A percentile compares a stretch with the other conserved stretches of the same genome.
Evolutionary conservation across 2,113 vertebrate species (phyloP).

Genomic region (Amphiprion percula): DNA sequence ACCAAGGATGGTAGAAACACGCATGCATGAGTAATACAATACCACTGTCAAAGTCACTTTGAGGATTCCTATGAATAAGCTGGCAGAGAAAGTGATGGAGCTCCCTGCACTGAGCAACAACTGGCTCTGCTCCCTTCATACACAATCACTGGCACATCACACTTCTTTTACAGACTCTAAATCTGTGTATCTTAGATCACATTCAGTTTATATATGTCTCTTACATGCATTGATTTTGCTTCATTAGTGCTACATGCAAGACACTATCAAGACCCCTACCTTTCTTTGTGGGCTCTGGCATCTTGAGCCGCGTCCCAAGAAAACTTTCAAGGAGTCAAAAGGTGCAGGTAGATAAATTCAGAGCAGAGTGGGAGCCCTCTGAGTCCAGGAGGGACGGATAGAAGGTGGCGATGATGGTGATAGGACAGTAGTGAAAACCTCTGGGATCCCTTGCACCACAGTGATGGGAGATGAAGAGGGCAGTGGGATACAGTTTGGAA

Average conservation of each 20-base stretch:
- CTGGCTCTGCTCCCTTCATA: slow-evolving; percentile 18
- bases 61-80: slow-evolving; percentile 62
- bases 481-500: slow-evolving; percentile 60
- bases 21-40: slow-evolving; percentile 73
- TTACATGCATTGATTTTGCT: slow-evolving; percentile 19
- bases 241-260: background rate
- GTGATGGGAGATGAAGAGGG: slow-evolving; percentile 72
- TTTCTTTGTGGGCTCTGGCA: slow-evolving; percentile 88
- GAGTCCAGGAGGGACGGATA: slow-evolving; percentile 60
- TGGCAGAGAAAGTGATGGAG: slow-evolving; percentile 61
- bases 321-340: slow-evolving; percentile 56
- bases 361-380: slow-evolving; percentile 48
- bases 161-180: background rate
- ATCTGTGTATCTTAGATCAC: background rate
- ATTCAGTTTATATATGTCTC: background rate
- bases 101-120: slow-evolving; percentile 3
- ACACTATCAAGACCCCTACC: slow-evolving; percentile 72
- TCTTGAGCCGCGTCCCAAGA: slow-evolving; percentile 80
- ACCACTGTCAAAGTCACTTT: slow-evolving; percentile 77
- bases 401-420: slow-evolving; percentile 31
- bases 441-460: slow-evolving; percentile 56
- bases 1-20: slow-evolving; percentile 46
- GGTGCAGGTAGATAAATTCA: slow-evolving; percentile 57
- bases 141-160: background rate
- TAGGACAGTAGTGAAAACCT: slow-evolving; percentile 32